phyloP scores from a whole-genome alignment of 2,797 vertebrate genomes.

The Chiloscyllium punctatum region DNA sequence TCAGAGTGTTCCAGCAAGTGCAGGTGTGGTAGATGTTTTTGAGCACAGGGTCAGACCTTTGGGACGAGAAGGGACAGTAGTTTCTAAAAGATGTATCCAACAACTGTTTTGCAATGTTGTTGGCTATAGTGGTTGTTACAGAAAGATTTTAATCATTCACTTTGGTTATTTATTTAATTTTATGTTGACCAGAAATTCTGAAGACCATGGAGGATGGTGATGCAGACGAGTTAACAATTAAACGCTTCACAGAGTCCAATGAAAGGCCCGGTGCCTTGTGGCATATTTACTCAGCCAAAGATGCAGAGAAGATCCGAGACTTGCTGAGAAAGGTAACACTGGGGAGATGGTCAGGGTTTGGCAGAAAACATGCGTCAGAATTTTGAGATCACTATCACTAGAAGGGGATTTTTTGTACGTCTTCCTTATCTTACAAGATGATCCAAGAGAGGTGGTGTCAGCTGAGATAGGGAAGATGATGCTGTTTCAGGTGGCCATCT shows the following conservation, averaged over 20 bases:
- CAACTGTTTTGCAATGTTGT: background rate
- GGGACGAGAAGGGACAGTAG: background rate
- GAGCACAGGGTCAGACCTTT: background rate
- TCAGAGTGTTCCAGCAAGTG: background rate
- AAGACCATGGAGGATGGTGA: constrained; percentile 66
- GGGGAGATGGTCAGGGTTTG: background rate
- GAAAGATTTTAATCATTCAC: background rate
- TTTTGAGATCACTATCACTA: background rate
- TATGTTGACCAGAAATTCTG: constrained; percentile 56
- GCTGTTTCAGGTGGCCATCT: background rate
- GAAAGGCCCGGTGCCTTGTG: constrained; percentile 68
- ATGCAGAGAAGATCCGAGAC: constrained; percentile 65
- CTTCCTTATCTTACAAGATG: background rate
- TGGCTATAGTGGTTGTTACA: background rate
- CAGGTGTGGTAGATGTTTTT: background rate
- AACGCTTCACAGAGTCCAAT: constrained; percentile 59
- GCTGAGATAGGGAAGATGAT: background rate
- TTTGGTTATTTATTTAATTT: background rate
- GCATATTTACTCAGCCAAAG: constrained; percentile 69
- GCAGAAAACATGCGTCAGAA: background rate
- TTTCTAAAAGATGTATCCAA: background rate
- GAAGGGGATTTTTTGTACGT: background rate
- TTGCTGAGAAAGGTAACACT: constrained; percentile 64
- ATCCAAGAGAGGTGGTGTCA: background rate
- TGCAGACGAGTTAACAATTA: constrained; percentile 64